A percentile compares a stretch with the other conserved stretches of the same genome.
Conservation (phyloP, 2,888 invertebrate genomes). For the Apotomis betuletana region DNA sequence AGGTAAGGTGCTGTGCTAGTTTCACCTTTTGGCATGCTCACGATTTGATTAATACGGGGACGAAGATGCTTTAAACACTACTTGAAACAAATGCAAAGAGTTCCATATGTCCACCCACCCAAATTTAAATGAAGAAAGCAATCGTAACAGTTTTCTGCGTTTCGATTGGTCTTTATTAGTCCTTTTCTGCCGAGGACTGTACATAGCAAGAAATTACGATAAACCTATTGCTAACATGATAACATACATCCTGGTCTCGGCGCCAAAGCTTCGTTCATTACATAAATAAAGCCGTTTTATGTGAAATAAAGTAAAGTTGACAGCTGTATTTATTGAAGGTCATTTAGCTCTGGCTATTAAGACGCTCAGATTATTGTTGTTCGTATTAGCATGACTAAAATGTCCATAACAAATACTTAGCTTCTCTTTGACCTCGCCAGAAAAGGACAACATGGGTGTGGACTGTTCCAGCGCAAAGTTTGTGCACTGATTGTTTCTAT, state of each 20-base stretch:
- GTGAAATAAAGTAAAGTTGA: too few relatives aligned
- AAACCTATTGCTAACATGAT: too few relatives aligned
- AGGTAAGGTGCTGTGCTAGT: conserved; percentile 47
- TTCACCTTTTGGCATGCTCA: conserved; percentile 45
- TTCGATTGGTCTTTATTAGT: neutral
- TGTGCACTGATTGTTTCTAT: neutral
- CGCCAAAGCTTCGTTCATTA: too few relatives aligned
- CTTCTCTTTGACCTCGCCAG: neutral
- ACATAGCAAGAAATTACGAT: too few relatives aligned
- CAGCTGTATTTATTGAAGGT: too few relatives aligned
- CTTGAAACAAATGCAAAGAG: conserved; percentile 1
- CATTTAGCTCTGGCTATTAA: neutral
- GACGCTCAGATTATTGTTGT: neutral
- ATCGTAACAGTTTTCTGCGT: neutral
- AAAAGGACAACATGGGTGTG: neutral
- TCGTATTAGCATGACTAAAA: neutral
- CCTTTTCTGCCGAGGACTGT: neutral
- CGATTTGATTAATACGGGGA: conserved; percentile 7
- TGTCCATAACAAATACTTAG: neutral
- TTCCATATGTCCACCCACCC: neutral
- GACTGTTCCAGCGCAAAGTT: neutral
- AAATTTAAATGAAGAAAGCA: neutral
- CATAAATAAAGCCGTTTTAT: too few relatives aligned
- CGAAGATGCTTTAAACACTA: neutral
- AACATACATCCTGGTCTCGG: too few relatives aligned